phyloP scores from a whole-genome alignment of 2,797 vertebrate genomes.

The Mus minutoides region DNA sequence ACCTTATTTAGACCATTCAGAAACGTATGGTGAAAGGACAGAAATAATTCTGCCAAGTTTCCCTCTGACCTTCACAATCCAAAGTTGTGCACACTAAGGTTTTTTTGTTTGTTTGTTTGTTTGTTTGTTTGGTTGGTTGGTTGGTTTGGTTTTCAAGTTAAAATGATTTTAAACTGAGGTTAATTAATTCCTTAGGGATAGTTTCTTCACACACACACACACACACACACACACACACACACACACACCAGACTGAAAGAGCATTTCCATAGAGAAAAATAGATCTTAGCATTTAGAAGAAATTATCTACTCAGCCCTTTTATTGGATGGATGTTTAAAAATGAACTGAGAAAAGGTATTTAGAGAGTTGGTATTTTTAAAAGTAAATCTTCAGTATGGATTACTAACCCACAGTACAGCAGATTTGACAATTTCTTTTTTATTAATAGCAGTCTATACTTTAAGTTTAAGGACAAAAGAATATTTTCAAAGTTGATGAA shows the following conservation, averaged over 20 bases:
- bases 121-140: too few relatives aligned
- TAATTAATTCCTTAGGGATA: neutral
- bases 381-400: conserved; percentile 56
- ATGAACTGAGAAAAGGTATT: conserved; percentile 37
- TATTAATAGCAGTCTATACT: too few relatives aligned
- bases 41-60: neutral
- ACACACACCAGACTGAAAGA: neutral
- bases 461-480: conserved; percentile 29
- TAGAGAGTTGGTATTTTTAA: conserved; percentile 51
- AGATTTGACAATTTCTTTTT: conserved; percentile 52
- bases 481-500: conserved; percentile 58
- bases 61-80: neutral
- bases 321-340: conserved; percentile 46
- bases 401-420: neutral
- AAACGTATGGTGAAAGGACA: neutral
- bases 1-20: neutral
- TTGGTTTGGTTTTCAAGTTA: neutral
- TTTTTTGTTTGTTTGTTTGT: neutral
- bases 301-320: conserved; percentile 48
- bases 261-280: neutral
- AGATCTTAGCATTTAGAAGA: conserved; percentile 13
- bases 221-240: too few relatives aligned
- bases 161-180: neutral
- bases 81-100: neutral
- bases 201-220: neutral